Evolutionary conservation across 92 coral and sea anemone genomes (phyloP).

Genomic region (Bergia sp.): DNA sequence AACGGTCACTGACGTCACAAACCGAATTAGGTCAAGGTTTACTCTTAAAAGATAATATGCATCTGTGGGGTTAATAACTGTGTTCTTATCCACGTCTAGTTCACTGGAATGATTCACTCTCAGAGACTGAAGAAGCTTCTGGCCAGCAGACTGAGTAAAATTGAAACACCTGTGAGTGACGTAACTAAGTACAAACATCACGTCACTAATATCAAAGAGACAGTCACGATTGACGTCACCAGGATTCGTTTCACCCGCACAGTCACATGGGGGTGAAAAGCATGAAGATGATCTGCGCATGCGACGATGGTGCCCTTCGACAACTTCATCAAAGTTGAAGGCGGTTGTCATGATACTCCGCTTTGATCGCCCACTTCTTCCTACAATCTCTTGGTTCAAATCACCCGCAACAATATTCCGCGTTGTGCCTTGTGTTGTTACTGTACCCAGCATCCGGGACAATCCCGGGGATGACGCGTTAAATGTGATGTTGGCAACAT

Average conservation of each 20-base stretch:
- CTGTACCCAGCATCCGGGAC: constrained; percentile 45
- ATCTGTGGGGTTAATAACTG: constrained; percentile 59
- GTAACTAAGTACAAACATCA: constrained; percentile 51
- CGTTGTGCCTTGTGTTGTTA: constrained; percentile 30
- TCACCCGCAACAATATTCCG: constrained; percentile 50
- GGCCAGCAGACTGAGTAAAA: constrained; percentile 43
- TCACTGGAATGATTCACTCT: constrained; percentile 33
- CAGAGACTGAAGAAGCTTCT: constrained; percentile 31
- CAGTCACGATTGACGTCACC: constrained; percentile 70
- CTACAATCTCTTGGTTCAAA: constrained; percentile 44
- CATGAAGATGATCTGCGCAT: constrained; percentile 55
- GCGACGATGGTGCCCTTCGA: constrained; percentile 33
- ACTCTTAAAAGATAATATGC: constrained; percentile 62
- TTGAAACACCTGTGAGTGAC: constrained; percentile 40
- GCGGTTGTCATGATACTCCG: constrained; percentile 17
- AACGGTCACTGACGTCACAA: constrained; percentile 46
- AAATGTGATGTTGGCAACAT: constrained; percentile 46
- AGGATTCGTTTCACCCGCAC: constrained; percentile 30
- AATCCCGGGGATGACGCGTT: constrained; percentile 46
- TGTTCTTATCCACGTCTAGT: constrained; percentile 63
- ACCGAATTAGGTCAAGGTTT: constrained; percentile 46
- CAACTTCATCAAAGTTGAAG: constrained; percentile 1
- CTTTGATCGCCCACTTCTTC: constrained; percentile 40
- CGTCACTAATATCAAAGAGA: constrained; percentile 57
- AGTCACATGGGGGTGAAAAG: constrained; percentile 43